Conservation (phyloP, 1,140 invertebrate species). For the Eufriesea mexicana region DNA sequence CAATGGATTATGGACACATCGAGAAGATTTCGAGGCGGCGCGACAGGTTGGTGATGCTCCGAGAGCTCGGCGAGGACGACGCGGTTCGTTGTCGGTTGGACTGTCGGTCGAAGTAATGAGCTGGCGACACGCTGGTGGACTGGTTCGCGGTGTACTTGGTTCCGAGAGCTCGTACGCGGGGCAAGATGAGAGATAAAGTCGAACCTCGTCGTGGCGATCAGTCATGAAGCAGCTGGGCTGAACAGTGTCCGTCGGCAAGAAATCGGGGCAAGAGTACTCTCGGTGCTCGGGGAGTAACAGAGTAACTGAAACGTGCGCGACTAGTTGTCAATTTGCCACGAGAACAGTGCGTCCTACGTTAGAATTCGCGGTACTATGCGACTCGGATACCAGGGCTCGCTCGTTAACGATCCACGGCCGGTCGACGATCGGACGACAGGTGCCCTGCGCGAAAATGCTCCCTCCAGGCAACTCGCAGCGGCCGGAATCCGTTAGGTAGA, state of each 20-base stretch:
- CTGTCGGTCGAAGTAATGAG: conserved; percentile 28
- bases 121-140: neutral
- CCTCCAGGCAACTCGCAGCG: conserved; percentile 7
- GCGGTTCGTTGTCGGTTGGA: neutral
- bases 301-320: neutral
- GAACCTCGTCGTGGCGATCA: neutral
- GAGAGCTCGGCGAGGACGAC: neutral
- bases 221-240: conserved; percentile 26
- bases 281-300: neutral
- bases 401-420: neutral
- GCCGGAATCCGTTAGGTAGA: conserved; percentile 40
- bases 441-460: neutral
- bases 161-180: neutral
- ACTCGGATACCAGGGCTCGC: neutral
- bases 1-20: conserved; percentile 42
- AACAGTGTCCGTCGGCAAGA: conserved; percentile 48
- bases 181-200: neutral
- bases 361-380: neutral
- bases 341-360: neutral
- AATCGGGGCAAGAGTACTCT: conserved; percentile 23
- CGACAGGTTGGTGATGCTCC: neutral
- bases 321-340: neutral
- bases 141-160: conserved; percentile 3
- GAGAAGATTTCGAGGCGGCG: neutral
- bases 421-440: conserved; percentile 3